A percentile compares a stretch with the other conserved stretches of the same genome.
Evolutionary conservation across 2,888 invertebrate genomes (phyloP).

Genomic region (Chouioia cunea): DNA sequence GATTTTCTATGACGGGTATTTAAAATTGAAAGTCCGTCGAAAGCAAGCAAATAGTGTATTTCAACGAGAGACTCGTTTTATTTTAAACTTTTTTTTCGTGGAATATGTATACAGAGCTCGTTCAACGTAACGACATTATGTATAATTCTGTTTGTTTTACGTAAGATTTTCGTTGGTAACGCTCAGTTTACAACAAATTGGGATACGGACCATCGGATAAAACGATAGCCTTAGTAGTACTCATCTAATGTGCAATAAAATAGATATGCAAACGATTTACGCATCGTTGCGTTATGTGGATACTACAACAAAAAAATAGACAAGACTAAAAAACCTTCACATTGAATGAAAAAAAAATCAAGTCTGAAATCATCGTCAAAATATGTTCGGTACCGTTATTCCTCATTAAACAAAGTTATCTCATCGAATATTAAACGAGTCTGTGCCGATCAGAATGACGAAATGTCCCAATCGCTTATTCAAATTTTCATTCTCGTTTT

Average conservation of each 20-base stretch:
- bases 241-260: neutral
- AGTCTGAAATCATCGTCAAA: no score
- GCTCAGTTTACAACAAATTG: slow-evolving; percentile 26
- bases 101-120: slow-evolving; percentile 23
- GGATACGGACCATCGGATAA: slow-evolving; percentile 23
- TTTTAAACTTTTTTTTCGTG: slow-evolving; percentile 23
- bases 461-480: no score
- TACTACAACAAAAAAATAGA: no score
- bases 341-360: no score
- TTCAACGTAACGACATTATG: slow-evolving; percentile 36
- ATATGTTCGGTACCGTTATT: no score
- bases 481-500: neutral
- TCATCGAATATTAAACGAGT: no score
- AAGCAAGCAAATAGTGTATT: slow-evolving; percentile 16
- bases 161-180: slow-evolving; percentile 29
- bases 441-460: no score
- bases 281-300: no score
- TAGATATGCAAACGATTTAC: neutral
- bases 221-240: slow-evolving; percentile 12
- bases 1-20: neutral
- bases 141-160: slow-evolving; percentile 11
- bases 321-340: no score
- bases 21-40: neutral
- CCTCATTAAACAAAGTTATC: no score
- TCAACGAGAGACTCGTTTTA: slow-evolving; percentile 17